Conservation (phyloP, 1,140 invertebrate genomes). For the Bombus balteatus region DNA sequence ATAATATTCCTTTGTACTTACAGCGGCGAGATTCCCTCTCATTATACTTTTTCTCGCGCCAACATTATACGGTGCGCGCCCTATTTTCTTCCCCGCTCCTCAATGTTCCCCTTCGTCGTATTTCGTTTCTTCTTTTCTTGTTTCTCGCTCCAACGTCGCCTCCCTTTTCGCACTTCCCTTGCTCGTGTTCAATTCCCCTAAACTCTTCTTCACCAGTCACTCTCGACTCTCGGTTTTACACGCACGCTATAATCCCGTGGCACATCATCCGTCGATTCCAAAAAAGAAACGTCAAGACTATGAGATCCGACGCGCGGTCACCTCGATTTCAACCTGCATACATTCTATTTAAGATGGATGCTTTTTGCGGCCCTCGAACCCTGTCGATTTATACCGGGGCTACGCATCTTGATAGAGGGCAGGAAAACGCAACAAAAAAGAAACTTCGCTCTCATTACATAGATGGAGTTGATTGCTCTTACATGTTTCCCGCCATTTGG, state of each 20-base stretch:
- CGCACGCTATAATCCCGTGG: slow-evolving; percentile 7
- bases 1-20: slow-evolving; percentile 64
- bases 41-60: slow-evolving; percentile 62
- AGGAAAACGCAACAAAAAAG: background rate
- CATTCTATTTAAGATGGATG: slow-evolving; percentile 36
- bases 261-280: background rate
- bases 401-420: background rate
- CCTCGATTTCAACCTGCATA: slow-evolving; percentile 35
- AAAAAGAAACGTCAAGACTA: background rate
- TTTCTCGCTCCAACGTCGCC: background rate
- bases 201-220: slow-evolving; percentile 14
- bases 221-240: slow-evolving; percentile 5
- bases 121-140: slow-evolving; percentile 6
- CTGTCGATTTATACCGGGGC: background rate
- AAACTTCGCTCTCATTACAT: background rate
- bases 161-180: background rate
- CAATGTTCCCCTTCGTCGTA: background rate
- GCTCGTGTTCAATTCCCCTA: slow-evolving; percentile 14
- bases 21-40: slow-evolving; percentile 52
- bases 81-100: slow-evolving; percentile 16
- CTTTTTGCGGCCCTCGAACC: background rate
- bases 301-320: background rate
- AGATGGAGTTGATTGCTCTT: background rate
- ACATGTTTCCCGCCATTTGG: background rate
- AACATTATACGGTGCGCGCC: slow-evolving; percentile 37